Conservation (phyloP, 2,113 vertebrate species). For the Malurus cyaneus region DNA sequence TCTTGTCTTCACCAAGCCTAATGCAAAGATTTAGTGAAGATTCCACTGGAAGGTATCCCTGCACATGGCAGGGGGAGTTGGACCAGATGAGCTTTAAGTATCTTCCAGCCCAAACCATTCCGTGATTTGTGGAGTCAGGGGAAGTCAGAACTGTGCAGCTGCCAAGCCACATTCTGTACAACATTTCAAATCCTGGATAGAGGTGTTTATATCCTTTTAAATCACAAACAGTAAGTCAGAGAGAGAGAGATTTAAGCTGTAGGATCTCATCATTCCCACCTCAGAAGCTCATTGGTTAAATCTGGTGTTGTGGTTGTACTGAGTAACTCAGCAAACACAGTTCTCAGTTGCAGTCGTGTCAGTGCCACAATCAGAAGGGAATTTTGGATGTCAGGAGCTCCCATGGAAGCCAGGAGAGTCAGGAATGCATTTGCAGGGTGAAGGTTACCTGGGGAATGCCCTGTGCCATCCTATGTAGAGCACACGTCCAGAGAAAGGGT, state of each 20-base stretch:
- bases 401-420: not conserved
- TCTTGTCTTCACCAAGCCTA: not conserved
- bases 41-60: not conserved
- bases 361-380: not conserved
- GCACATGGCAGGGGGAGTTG: not conserved
- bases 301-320: accelerated
- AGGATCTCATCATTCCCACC: not conserved
- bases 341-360: not conserved
- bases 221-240: not conserved
- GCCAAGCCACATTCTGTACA: not conserved
- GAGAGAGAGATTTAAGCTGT: not conserved
- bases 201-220: not conserved
- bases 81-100: not conserved
- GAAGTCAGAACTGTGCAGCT: not conserved
- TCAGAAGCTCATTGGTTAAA: not conserved
- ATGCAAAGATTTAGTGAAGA: not conserved
- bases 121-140: not conserved
- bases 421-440: not conserved
- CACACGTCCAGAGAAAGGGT: not conserved
- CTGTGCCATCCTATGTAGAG: accelerated
- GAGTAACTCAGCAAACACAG: not conserved
- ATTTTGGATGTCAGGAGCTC: not conserved
- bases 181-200: not conserved
- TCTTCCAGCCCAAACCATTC: not conserved
- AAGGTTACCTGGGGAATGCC: no score